Percentiles rank a stretch among this genome's conserved stretches.
Conservation (phyloP, 92 coral and sea anemone species). For the Meandrina meandrites region DNA sequence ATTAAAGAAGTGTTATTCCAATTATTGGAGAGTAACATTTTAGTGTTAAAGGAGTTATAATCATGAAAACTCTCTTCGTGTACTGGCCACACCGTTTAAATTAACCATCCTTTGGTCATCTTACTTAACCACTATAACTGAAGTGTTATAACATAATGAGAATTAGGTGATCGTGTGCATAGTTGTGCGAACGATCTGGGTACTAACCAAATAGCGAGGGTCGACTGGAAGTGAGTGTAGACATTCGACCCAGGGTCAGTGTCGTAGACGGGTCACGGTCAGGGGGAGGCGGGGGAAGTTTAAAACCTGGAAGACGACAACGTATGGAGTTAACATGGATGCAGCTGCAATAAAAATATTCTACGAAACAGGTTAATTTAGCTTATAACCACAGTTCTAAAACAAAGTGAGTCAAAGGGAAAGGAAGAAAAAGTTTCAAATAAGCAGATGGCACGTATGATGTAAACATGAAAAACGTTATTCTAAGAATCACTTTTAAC, state of each 20-base stretch:
- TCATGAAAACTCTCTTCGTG: background rate
- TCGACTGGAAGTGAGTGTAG: conserved; percentile 57
- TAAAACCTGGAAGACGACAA: conserved; percentile 51
- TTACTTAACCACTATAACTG: background rate
- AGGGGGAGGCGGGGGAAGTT: conserved; percentile 89
- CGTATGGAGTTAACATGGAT: conserved; percentile 2
- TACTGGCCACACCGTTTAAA: background rate
- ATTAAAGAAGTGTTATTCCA: background rate
- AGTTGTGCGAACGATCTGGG: background rate
- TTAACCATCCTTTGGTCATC: background rate
- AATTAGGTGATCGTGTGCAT: background rate
- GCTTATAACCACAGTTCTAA: background rate
- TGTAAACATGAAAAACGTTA: background rate
- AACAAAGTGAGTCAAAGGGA: background rate
- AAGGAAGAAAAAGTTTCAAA: background rate
- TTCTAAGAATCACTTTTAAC: background rate
- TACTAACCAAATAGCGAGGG: conserved; percentile 84
- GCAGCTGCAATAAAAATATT: background rate
- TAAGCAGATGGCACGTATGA: background rate
- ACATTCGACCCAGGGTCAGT: conserved; percentile 84
- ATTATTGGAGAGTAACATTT: background rate
- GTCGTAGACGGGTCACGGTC: conserved; percentile 95
- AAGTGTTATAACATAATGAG: background rate
- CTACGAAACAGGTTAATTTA: background rate
- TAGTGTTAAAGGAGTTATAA: background rate